Percentiles rank a stretch among this genome's conserved stretches.
Evolutionary conservation across 2,113 vertebrate species (phyloP).

Genomic region (Tauraco erythrolophus): DNA sequence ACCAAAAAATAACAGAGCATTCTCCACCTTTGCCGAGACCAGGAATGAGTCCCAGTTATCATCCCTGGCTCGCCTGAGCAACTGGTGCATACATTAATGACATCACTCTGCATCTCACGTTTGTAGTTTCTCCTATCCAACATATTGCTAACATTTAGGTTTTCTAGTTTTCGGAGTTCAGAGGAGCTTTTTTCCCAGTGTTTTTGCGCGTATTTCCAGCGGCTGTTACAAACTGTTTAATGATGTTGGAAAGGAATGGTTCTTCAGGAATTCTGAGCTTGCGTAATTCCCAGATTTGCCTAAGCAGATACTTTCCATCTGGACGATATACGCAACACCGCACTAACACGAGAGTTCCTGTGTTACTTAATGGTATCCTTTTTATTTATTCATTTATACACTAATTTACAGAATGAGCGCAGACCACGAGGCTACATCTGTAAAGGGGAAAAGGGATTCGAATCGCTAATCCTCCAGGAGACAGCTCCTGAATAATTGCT

Average conservation of each 20-base stretch:
- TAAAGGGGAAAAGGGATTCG: not conserved
- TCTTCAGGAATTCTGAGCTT: constrained; percentile 27
- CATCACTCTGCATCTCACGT: not conserved
- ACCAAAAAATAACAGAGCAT: rapidly evolving
- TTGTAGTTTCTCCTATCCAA: not conserved
- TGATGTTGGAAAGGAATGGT: not conserved
- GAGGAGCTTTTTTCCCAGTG: rapidly evolving
- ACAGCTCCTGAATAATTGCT: not conserved
- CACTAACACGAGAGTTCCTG: not conserved
- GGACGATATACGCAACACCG: not conserved
- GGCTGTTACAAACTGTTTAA: not conserved
- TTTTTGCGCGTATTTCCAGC: not conserved
- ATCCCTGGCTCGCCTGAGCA: not conserved
- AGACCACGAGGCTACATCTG: not conserved
- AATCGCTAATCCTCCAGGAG: not conserved
- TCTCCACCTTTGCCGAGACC: not conserved
- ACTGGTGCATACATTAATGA: rapidly evolving
- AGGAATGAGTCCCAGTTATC: not conserved
- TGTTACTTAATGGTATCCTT: not conserved
- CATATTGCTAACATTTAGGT: not conserved
- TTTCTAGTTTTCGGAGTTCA: not conserved
- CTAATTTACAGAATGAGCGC: not conserved
- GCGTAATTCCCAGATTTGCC: constrained; percentile 26
- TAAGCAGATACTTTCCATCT: constrained; percentile 31
- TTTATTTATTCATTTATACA: constrained; percentile 7